These are phyloP conservation scores for Irena cyanogastra DNA, from an alignment of 2,113 vertebrate species.

Conservation along the genomic window DNA sequence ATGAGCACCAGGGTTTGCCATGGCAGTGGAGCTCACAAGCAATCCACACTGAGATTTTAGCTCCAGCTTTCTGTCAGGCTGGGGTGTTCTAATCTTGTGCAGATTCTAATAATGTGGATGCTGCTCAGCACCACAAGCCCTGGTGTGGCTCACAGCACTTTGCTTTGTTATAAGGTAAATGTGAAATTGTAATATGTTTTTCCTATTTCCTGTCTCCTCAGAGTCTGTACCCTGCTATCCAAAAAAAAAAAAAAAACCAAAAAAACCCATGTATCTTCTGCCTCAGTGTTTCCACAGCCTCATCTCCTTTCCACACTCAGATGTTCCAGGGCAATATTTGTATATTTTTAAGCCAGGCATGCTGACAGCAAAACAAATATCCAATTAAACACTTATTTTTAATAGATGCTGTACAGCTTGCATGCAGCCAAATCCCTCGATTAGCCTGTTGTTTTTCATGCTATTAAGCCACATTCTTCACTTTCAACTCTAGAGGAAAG, in stretches of 20 bases:
- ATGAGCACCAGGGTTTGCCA: accelerated
- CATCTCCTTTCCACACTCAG: not conserved
- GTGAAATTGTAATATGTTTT: not conserved
- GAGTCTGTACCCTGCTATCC: not conserved
- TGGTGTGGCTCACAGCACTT: not conserved
- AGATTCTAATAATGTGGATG: not conserved
- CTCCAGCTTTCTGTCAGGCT: not conserved
- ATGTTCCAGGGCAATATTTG: not conserved
- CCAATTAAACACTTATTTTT: not conserved
- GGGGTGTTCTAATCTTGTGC: not conserved
- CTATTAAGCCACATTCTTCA: not conserved
- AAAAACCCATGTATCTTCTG: not conserved
- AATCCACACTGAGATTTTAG: not conserved
- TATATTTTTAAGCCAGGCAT: not conserved
- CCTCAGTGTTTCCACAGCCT: not conserved
- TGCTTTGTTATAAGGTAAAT: not conserved
- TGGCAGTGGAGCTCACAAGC: not conserved
- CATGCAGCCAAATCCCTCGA: not conserved
- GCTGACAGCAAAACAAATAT: not conserved
- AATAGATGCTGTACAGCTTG: not conserved
- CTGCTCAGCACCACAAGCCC: not conserved
- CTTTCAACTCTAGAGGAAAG: not conserved
- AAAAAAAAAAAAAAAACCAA: not conserved
- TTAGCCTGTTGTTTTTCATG: not conserved
- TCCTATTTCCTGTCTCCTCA: not conserved